phyloP scores from a whole-genome alignment of 2,797 vertebrate genomes.

The Hipposideros larvatus region DNA sequence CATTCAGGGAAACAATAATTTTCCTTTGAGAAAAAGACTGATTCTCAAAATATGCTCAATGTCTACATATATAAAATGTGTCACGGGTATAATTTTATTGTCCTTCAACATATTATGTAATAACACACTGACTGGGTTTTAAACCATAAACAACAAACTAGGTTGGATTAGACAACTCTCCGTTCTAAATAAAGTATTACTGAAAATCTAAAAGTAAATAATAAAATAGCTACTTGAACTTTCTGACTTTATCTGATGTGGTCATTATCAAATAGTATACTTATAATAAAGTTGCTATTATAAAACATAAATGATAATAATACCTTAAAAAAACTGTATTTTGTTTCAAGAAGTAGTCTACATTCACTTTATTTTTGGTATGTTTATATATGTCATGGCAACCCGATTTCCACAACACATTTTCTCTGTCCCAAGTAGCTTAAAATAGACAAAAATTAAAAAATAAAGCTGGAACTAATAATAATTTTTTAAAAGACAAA shows the following conservation, averaged over 20 bases:
- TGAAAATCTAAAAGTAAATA: slow-evolving; percentile 42
- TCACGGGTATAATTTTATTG: background rate
- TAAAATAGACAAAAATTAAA: background rate
- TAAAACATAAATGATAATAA: slow-evolving; percentile 24
- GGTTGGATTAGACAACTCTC: background rate
- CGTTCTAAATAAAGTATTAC: background rate
- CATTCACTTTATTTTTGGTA: slow-evolving; percentile 11
- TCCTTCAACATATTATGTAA: background rate
- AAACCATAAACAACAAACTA: background rate
- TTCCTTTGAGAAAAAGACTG: slow-evolving; percentile 24
- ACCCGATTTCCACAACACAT: background rate
- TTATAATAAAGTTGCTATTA: background rate
- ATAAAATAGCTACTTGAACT: background rate
- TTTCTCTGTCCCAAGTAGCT: background rate
- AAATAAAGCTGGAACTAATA: background rate
- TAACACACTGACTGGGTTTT: background rate
- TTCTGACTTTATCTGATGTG: slow-evolving; percentile 14
- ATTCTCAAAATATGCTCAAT: background rate
- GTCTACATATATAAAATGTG: background rate
- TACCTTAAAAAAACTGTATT: background rate
- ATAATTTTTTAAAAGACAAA: background rate
- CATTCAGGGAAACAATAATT: slow-evolving; percentile 17
- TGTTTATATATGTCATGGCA: background rate
- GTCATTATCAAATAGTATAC: background rate
- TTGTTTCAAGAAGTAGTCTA: slow-evolving; percentile 17